Percentiles rank a stretch among this genome's conserved stretches.
phyloP scores from a whole-genome alignment of 2,797 vertebrate genomes.

The Carcharodon carcharias region DNA sequence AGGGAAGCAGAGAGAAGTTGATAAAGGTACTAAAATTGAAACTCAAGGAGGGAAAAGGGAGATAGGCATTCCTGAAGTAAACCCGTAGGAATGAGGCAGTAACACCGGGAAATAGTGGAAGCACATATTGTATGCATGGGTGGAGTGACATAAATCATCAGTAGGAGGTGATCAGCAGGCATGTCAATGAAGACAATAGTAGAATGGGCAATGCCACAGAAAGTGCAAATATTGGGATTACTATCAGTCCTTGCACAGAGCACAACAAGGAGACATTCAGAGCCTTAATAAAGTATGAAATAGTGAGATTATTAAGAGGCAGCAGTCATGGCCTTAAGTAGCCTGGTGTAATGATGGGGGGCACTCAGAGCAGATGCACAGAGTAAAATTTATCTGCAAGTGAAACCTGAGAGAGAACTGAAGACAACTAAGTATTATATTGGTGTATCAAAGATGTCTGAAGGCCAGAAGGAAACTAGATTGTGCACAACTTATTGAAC shows the following conservation, averaged over 20 bases:
- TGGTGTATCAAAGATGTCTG: not conserved
- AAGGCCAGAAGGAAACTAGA: not conserved
- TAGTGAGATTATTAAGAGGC: not conserved
- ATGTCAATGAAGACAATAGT: not conserved
- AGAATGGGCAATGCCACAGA: not conserved
- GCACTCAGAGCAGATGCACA: not conserved
- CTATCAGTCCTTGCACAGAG: not conserved
- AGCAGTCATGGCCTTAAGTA: not conserved
- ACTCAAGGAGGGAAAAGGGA: not conserved
- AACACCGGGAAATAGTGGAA: not conserved
- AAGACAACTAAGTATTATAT: not conserved
- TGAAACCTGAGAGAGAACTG: not conserved
- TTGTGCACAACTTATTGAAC: not conserved
- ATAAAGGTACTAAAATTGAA: not conserved
- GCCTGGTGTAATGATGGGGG: not conserved
- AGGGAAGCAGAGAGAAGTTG: not conserved
- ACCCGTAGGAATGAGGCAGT: not conserved
- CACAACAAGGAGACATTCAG: not conserved
- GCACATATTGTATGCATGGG: not conserved
- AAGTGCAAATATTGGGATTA: not conserved
- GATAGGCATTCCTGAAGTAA: not conserved
- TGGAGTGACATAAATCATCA: not conserved
- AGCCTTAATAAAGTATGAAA: not conserved
- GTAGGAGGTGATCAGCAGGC: not conserved
- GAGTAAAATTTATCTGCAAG: not conserved